phyloP scores from a whole-genome alignment of 2,888 invertebrate species.

The Drosophila lacicola region DNA sequence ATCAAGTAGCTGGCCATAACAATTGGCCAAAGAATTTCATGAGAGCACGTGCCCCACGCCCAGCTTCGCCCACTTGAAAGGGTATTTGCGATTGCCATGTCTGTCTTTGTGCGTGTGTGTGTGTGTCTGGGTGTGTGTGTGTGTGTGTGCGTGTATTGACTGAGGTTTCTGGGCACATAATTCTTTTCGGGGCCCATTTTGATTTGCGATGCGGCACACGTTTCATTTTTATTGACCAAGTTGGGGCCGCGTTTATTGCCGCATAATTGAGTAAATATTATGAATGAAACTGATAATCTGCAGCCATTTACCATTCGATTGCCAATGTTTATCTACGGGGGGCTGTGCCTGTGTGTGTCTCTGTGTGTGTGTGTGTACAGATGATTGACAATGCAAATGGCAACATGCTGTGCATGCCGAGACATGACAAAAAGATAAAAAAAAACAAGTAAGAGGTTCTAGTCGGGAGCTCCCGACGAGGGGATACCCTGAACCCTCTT shows the following conservation, averaged over 20 bases:
- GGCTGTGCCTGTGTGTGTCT: conserved; percentile 3
- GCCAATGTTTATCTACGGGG: conserved; percentile 6
- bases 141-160: neutral
- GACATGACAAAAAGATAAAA: neutral
- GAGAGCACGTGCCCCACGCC: neutral
- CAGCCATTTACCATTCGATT: conserved; percentile 62
- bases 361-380: conserved; percentile 10
- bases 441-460: neutral
- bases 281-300: conserved; percentile 73
- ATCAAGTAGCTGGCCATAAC: conserved; percentile 33
- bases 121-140: neutral
- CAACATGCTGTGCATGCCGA: conserved; percentile 45
- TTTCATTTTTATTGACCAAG: conserved; percentile 69
- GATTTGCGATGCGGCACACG: conserved; percentile 63
- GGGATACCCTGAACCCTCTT: no score
- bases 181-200: conserved; percentile 25
- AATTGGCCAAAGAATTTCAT: conserved; percentile 22
- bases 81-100: conserved; percentile 4
- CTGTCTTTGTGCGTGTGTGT: neutral
- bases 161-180: neutral
- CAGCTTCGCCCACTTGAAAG: neutral
- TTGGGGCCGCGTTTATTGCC: conserved; percentile 71
- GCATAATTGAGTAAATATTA: conserved; percentile 72
- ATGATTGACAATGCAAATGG: conserved; percentile 61
- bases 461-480: no score